Percentiles rank a stretch among this genome's conserved stretches.
These are phyloP conservation scores for Tyria jacobaeae DNA, from an alignment of 2,888 invertebrate genomes.

Conservation along the genomic window DNA sequence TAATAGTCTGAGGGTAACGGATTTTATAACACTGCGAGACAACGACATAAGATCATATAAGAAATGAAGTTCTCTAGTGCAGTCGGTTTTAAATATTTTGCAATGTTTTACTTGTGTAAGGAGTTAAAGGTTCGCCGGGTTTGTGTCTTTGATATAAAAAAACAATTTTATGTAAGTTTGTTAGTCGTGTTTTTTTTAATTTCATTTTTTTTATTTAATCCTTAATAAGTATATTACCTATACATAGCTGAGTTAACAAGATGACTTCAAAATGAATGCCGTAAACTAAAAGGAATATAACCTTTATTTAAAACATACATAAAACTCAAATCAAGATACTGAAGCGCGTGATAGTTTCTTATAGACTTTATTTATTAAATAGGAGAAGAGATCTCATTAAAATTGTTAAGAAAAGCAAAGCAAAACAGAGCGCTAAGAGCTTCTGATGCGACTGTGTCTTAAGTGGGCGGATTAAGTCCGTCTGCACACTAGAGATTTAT, in stretches of 20 bases:
- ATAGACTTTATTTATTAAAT: slow-evolving; percentile 45
- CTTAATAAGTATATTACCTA: not conserved
- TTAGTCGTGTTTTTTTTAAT: too few species aligned
- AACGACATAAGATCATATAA: too few species aligned
- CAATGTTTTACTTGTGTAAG: too few species aligned
- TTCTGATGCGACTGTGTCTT: slow-evolving; percentile 29
- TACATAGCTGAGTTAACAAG: not conserved
- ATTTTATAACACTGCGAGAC: too few species aligned
- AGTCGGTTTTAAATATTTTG: too few species aligned
- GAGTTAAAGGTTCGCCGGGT: too few species aligned
- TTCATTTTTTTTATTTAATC: too few species aligned
- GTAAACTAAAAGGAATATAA: not conserved
- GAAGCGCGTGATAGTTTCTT: slow-evolving; percentile 40
- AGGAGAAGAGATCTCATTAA: slow-evolving; percentile 52
- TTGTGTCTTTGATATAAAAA: too few species aligned
- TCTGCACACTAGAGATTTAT: slow-evolving; percentile 10
- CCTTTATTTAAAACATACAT: not conserved
- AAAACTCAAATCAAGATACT: slow-evolving; percentile 9
- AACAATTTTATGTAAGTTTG: too few species aligned
- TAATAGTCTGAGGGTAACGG: too few species aligned
- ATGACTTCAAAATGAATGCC: not conserved
- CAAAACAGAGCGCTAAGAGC: slow-evolving; percentile 42
- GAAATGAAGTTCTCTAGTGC: too few species aligned
- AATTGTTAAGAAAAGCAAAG: slow-evolving; percentile 36
- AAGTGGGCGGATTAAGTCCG: slow-evolving; percentile 29